phyloP scores from a whole-genome alignment of 2,797 vertebrate species.

The Mycteria americana region DNA sequence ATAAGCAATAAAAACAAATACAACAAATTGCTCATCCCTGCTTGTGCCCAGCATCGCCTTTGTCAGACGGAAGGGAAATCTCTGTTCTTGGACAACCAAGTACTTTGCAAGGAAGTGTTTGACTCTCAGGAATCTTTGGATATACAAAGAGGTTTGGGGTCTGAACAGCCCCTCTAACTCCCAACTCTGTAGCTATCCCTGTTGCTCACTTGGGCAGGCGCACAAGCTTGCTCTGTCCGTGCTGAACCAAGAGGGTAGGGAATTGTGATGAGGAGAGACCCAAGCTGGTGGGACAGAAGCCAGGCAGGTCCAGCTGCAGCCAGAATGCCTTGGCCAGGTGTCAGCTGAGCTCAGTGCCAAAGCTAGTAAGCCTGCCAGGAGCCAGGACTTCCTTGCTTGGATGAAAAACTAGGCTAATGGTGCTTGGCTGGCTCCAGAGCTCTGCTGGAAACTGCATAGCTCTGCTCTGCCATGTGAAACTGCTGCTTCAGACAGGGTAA shows the following conservation, averaged over 20 bases:
- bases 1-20: not conserved
- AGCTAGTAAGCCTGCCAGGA: slow-evolving; percentile 55
- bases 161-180: not conserved
- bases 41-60: not conserved
- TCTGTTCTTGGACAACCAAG: not conserved
- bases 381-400: slow-evolving; percentile 52
- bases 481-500: not conserved
- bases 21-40: not conserved
- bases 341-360: slow-evolving; percentile 36
- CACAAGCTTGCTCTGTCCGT: not conserved
- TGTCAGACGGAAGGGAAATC: not conserved
- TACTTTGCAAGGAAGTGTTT: not conserved
- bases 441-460: not conserved
- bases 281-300: slow-evolving; percentile 29
- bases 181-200: not conserved
- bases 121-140: not conserved
- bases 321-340: slow-evolving; percentile 44
- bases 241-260: not conserved
- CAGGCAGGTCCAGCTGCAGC: slow-evolving; percentile 13
- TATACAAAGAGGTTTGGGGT: not conserved
- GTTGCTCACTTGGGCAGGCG: not conserved
- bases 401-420: slow-evolving; percentile 40
- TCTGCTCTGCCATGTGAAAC: not conserved
- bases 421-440: slow-evolving; percentile 31
- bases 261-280: not conserved